These are phyloP conservation scores for Scolanthus callimorphus DNA, from an alignment of 92 coral and sea anemone genomes.

Conservation along the genomic window DNA sequence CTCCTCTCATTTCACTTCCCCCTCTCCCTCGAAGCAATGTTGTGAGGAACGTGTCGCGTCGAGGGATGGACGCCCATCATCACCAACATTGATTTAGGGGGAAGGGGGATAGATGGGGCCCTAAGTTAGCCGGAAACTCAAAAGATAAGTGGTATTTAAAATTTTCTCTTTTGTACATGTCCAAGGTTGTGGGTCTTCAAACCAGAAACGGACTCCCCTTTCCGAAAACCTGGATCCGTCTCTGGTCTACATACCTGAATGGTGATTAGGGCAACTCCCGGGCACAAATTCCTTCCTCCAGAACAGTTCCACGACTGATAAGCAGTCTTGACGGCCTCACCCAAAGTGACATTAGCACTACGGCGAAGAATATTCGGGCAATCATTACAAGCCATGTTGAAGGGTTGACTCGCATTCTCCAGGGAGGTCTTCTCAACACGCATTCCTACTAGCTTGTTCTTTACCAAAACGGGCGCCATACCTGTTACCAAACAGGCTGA, in stretches of 20 bases:
- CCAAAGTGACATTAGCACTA: slow-evolving; percentile 35
- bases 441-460: slow-evolving; percentile 24
- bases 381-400: slow-evolving; percentile 37
- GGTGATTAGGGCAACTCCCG: slow-evolving; percentile 53
- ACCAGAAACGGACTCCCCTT: too few relatives aligned
- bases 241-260: slow-evolving; percentile 50
- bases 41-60: too few relatives aligned
- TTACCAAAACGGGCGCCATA: slow-evolving; percentile 31
- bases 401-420: slow-evolving; percentile 9
- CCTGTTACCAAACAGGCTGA: slow-evolving; percentile 46
- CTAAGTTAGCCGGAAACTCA: too few relatives aligned
- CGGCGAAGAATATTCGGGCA: slow-evolving; percentile 25
- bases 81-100: too few relatives aligned
- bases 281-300: slow-evolving; percentile 26
- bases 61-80: too few relatives aligned
- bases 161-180: too few relatives aligned
- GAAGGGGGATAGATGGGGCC: too few relatives aligned
- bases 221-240: too few relatives aligned
- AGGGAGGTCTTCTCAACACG: slow-evolving; percentile 27
- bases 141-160: too few relatives aligned
- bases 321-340: slow-evolving; percentile 9
- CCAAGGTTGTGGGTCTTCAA: too few relatives aligned
- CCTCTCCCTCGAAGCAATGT: too few relatives aligned
- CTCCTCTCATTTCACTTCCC: too few relatives aligned
- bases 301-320: slow-evolving; percentile 50